phyloP scores from a whole-genome alignment of 2,797 vertebrate genomes.

The Glossophaga mutica region DNA sequence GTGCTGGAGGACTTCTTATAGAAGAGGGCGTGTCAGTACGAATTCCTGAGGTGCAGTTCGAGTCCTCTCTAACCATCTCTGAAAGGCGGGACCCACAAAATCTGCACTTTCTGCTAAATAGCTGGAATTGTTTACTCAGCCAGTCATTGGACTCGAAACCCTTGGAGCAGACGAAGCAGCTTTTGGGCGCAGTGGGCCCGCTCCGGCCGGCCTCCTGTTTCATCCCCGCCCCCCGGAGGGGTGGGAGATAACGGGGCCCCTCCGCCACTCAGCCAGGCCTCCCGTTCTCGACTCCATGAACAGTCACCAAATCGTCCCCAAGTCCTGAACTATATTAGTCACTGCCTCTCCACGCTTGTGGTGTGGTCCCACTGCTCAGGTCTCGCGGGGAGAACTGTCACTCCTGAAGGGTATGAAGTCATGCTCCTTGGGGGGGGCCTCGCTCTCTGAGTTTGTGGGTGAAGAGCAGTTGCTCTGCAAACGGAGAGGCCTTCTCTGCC shows the following conservation, averaged over 20 bases:
- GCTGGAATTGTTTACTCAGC: not conserved
- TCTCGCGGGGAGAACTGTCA: not conserved
- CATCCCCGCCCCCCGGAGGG: fast-evolving
- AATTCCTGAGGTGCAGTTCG: not conserved
- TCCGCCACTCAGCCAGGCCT: not conserved
- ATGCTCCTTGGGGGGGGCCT: not conserved
- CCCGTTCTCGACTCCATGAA: not conserved
- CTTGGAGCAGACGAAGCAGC: not conserved
- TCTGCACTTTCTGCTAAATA: not conserved
- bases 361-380: not conserved
- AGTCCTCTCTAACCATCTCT: not conserved
- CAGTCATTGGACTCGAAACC: not conserved
- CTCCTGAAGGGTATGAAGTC: not conserved
- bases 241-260: not conserved
- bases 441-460: not conserved
- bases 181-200: not conserved
- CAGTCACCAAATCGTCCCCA: not conserved
- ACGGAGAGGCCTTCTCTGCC: not conserved
- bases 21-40: not conserved
- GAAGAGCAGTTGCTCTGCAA: not conserved
- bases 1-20: not conserved
- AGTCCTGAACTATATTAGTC: not conserved
- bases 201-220: not conserved
- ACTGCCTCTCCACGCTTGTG: not conserved
- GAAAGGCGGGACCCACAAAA: not conserved